Base-by-base conservation (phyloP, 1,140 invertebrate genomes). In the Phenacoccus solenopsis region DNA sequence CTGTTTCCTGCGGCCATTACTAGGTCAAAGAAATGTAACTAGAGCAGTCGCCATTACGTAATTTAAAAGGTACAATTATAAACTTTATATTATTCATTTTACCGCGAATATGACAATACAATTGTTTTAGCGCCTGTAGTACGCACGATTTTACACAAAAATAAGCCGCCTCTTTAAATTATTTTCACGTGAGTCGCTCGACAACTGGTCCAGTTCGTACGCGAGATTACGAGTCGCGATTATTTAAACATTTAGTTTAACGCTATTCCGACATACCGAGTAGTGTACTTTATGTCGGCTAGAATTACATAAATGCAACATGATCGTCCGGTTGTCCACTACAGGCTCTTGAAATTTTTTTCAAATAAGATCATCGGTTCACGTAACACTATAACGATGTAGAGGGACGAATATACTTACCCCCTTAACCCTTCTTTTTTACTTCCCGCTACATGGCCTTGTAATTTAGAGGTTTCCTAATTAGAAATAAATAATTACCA, bases 71-170 rank as follows among this genome's bases (percentile, higher is more conserved):
- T 49, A 49, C 38, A 16, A 49, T 49, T 49, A 49, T 49, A 49
- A 49, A 9, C 38, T 49, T 16, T 3, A 49, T 49, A 49, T 49
- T 49, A 49, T 49, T 49, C 38, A 49, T 49, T 49, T 49, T 16
- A 49, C 38, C 38, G 38, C 38, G 12, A 16, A 3, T 49, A 49
- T 49, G 38, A 49, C 38, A 49, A 49, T 49, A 49, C 38, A 49
- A 49, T 49, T 49, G 38, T 49, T 49, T 49, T 49, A 49, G 20
- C 38, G 38, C 38, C 38, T 16, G 38, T 49, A 49, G 38, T 49
- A 49, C 38, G 38, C 38, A 49, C 38, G 38, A 49, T 49, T 49
- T 49, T 49, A 49, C 38, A 49, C 38, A 49, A 49, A 49, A 49
- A 49, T 49, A 49, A 3, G 20, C 38, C 16, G 38, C 38, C 12